Evolutionary conservation across 2,888 invertebrate species (phyloP).

Genomic region (Cryptocheilus praepositus): DNA sequence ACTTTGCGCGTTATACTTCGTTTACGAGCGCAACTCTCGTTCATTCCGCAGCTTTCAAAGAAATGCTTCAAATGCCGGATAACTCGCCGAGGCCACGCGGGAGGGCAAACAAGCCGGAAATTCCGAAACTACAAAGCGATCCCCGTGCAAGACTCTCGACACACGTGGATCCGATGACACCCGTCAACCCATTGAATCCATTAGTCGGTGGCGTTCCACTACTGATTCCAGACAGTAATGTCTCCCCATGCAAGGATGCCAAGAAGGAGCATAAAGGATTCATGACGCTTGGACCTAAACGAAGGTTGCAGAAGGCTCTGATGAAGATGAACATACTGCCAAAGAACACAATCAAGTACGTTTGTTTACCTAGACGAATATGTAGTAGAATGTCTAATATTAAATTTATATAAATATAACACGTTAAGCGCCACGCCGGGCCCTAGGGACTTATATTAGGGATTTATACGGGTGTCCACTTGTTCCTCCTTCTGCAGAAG

Average conservation of each 20-base stretch:
- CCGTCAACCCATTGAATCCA: slow-evolving; percentile 63
- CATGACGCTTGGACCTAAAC: slow-evolving; percentile 92
- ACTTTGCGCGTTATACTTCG: neutral
- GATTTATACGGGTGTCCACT: too few species aligned
- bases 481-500: too few species aligned
- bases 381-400: too few species aligned
- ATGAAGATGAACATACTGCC: slow-evolving; percentile 93
- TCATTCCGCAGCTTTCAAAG: slow-evolving; percentile 78
- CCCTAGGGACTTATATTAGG: too few species aligned
- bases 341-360: slow-evolving; percentile 84
- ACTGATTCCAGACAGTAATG: slow-evolving; percentile 68
- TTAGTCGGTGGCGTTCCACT: slow-evolving; percentile 69
- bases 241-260: slow-evolving; percentile 74
- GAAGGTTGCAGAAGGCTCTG: slow-evolving; percentile 88
- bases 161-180: slow-evolving; percentile 79
- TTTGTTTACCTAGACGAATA: slow-evolving; percentile 13
- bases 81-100: slow-evolving; percentile 87
- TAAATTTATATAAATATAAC: too few species aligned
- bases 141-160: slow-evolving; percentile 87
- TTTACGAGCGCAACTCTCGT: neutral
- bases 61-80: slow-evolving; percentile 85
- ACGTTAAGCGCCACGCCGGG: too few species aligned
- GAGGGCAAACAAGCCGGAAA: slow-evolving; percentile 75
- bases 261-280: slow-evolving; percentile 84
- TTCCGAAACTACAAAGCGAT: slow-evolving; percentile 77